These are phyloP conservation scores for Paracyclopina nana DNA, from an alignment of 1,140 invertebrate genomes.

Conservation along the genomic window DNA sequence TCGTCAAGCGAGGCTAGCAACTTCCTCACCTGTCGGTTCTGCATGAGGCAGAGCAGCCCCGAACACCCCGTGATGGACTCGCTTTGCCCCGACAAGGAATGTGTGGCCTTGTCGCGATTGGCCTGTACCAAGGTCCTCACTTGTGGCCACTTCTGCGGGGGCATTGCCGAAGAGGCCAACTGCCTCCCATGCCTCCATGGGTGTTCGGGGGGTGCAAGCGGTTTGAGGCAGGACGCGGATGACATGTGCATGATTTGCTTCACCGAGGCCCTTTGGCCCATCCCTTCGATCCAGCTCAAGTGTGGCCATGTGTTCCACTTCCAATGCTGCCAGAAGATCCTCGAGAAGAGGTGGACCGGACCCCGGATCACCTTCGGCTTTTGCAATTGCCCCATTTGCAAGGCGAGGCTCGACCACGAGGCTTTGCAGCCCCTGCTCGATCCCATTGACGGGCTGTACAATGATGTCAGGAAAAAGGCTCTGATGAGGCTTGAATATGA, in stretches of 20 bases:
- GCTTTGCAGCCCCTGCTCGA: constrained; percentile 51
- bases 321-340: constrained; percentile 67
- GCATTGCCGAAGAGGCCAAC: constrained; percentile 53
- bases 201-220: constrained; percentile 26
- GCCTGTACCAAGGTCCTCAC: constrained; percentile 59
- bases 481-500: constrained; percentile 91
- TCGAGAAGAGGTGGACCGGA: constrained; percentile 74
- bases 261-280: constrained; percentile 78
- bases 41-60: constrained; percentile 54
- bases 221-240: constrained; percentile 75
- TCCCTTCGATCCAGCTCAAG: constrained; percentile 76
- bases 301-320: constrained; percentile 93
- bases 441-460: constrained; percentile 56
- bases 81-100: constrained; percentile 79
- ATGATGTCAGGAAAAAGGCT: constrained; percentile 81
- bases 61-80: constrained; percentile 74
- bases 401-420: constrained; percentile 68
- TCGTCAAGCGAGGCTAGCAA: background rate
- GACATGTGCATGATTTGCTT: constrained; percentile 99
- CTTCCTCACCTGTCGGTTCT: constrained; percentile 58
- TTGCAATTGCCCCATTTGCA: constrained; percentile 88
- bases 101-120: constrained; percentile 61
- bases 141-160: constrained; percentile 83
- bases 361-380: constrained; percentile 91
- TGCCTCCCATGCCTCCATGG: constrained; percentile 71